A percentile compares a stretch with the other conserved stretches of the same genome.
Conservation (phyloP, 2,797 vertebrate genomes). For the Setipinna tenuifilis region DNA sequence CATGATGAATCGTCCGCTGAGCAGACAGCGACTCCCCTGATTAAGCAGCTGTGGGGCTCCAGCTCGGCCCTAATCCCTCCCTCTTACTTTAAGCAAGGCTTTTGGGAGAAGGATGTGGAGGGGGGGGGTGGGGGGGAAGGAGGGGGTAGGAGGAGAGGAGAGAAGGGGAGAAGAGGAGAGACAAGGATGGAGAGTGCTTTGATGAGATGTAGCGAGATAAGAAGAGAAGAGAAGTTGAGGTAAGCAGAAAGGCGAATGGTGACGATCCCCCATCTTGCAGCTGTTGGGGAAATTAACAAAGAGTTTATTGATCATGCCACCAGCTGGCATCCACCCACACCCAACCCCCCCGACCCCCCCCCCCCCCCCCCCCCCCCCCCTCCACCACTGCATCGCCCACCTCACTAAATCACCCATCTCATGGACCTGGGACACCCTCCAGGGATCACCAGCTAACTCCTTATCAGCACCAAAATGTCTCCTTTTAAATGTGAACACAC, state of each 20-base stretch:
- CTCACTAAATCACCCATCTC: not conserved
- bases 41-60: conserved; percentile 62
- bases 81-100: not conserved
- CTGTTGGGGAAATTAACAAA: conserved; percentile 23
- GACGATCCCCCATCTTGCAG: not conserved
- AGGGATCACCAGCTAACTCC: not conserved
- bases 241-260: not conserved
- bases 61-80: not conserved
- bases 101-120: not conserved
- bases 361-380: not conserved
- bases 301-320: conserved; percentile 20
- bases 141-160: not conserved
- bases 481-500: not conserved
- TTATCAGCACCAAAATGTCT: not conserved
- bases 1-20: conserved; percentile 69
- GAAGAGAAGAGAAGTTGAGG: conserved; percentile 14
- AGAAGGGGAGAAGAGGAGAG: not conserved
- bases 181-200: too few species aligned
- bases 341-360: conserved; percentile 29
- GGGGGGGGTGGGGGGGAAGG: not conserved
- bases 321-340: conserved; percentile 53
- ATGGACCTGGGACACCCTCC: not conserved
- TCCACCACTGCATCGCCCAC: too few species aligned
- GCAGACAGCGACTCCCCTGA: conserved; percentile 68
- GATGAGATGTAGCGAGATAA: not conserved